phyloP scores from a whole-genome alignment of 2,888 invertebrate genomes.

The Drosophila suboccidentalis region DNA sequence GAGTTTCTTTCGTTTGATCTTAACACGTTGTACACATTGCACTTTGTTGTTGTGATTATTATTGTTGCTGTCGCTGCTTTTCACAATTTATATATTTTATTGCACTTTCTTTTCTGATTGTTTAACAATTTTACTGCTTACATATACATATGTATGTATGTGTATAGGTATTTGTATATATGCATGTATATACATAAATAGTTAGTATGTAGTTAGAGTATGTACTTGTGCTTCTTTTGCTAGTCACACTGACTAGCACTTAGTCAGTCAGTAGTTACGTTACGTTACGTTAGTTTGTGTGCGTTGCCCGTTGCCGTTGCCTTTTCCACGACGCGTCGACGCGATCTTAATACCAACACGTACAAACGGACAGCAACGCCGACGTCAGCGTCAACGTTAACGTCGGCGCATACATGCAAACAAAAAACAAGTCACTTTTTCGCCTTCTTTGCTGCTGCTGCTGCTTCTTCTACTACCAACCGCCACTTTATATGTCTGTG shows the following conservation, averaged over 20 bases:
- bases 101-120: conserved; percentile 76
- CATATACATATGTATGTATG: conserved; percentile 19
- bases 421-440: conserved; percentile 76
- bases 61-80: conserved; percentile 45
- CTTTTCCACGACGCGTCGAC: conserved; percentile 56
- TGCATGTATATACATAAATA: neutral
- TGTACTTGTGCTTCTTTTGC: conserved; percentile 36
- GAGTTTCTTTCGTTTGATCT: conserved; percentile 40
- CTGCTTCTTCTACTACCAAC: conserved; percentile 60
- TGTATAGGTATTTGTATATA: neutral
- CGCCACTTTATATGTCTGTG: conserved; percentile 49
- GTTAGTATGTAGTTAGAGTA: conserved; percentile 17
- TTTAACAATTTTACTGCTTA: conserved; percentile 40
- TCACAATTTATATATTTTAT: conserved; percentile 56
- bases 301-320: conserved; percentile 43
- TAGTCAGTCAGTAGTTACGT: conserved; percentile 39
- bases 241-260: conserved; percentile 68
- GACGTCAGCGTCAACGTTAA: conserved; percentile 44
- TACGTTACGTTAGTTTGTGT: conserved; percentile 26
- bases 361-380: conserved; percentile 47
- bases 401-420: conserved; percentile 64
- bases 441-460: conserved; percentile 57
- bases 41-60: conserved; percentile 54
- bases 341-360: conserved; percentile 72
- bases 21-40: conserved; percentile 69